These are phyloP conservation scores for Larimichthys crocea DNA, from an alignment of 2,113 vertebrate species.

Conservation along the genomic window DNA sequence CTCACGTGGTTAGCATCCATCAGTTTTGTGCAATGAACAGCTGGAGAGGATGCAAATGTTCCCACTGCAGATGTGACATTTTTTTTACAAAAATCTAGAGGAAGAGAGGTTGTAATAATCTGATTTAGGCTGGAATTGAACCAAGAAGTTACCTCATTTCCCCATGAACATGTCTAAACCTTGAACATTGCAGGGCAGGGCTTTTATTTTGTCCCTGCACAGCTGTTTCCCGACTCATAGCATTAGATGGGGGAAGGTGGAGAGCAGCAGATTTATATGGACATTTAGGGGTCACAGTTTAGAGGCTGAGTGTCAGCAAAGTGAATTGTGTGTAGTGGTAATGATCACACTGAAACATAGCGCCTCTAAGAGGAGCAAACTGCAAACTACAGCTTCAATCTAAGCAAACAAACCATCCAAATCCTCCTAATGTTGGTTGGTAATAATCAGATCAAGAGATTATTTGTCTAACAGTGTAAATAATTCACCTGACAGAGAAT, in stretches of 20 bases:
- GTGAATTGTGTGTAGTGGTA: conserved; percentile 19
- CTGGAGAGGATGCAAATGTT: conserved; percentile 17
- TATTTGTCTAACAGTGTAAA: background rate
- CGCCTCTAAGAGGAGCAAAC: conserved; percentile 41
- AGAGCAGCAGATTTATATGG: conserved; percentile 68
- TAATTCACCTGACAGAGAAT: background rate
- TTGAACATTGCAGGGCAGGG: conserved; percentile 26
- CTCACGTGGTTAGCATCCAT: conserved; percentile 39
- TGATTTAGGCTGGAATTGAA: conserved; percentile 1
- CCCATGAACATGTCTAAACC: conserved; percentile 34
- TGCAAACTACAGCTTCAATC: conserved; percentile 28
- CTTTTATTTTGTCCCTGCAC: conserved; percentile 42
- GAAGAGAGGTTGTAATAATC: background rate
- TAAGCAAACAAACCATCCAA: background rate
- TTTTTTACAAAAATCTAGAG: background rate
- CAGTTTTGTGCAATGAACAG: conserved; percentile 13
- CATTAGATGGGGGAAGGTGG: conserved; percentile 42
- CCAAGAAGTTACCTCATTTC: conserved; percentile 26
- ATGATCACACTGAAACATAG: conserved; percentile 54
- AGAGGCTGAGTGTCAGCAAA: conserved; percentile 48
- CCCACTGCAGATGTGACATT: background rate
- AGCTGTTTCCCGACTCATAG: conserved; percentile 45
- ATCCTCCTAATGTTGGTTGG: background rate
- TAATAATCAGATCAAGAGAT: background rate
- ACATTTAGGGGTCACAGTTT: conserved; percentile 68